Percentiles rank a stretch among this genome's conserved stretches.
phyloP scores from a whole-genome alignment of 2,888 invertebrate species.

The Synergus itoensis region DNA sequence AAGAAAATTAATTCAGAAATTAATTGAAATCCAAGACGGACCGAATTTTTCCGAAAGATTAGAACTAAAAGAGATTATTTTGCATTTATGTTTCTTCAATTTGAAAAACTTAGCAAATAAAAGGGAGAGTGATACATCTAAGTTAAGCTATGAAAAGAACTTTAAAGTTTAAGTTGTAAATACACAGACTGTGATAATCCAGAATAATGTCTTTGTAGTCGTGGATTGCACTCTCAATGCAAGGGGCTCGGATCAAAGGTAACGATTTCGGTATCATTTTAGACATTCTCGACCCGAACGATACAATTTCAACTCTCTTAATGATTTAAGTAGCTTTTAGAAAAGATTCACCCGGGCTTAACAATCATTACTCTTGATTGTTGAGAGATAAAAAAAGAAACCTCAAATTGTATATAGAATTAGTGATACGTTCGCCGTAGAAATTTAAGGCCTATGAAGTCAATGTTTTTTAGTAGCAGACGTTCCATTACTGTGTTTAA shows the following conservation, averaged over 20 bases:
- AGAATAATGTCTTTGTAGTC: slow-evolving; percentile 69
- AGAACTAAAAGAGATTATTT: slow-evolving; percentile 34
- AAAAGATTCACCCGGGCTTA: slow-evolving; percentile 7
- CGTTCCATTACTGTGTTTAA: slow-evolving; percentile 66
- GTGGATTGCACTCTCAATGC: slow-evolving; percentile 63
- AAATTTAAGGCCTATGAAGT: slow-evolving; percentile 72
- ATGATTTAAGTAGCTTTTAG: slow-evolving; percentile 10
- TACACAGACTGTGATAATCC: slow-evolving; percentile 78
- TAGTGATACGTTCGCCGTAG: slow-evolving; percentile 63
- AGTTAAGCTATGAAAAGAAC: slow-evolving; percentile 58
- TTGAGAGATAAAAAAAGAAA: slow-evolving; percentile 3
- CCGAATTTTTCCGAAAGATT: not conserved
- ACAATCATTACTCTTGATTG: not conserved
- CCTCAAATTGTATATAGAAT: slow-evolving; percentile 61
- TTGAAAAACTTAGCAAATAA: slow-evolving; percentile 7
- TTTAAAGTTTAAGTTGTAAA: slow-evolving; percentile 75
- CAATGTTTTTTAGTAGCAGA: slow-evolving; percentile 73
- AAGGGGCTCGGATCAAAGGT: slow-evolving; percentile 46
- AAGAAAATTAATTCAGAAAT: not conserved
- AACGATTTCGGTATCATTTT: slow-evolving; percentile 7
- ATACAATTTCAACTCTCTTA: slow-evolving; percentile 31
- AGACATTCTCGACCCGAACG: slow-evolving; percentile 5
- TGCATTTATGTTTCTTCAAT: slow-evolving; percentile 34
- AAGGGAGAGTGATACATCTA: slow-evolving; percentile 25
- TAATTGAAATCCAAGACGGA: not conserved